phyloP scores from a whole-genome alignment of 1,140 invertebrate species.

The Drosophila ohnishii region DNA sequence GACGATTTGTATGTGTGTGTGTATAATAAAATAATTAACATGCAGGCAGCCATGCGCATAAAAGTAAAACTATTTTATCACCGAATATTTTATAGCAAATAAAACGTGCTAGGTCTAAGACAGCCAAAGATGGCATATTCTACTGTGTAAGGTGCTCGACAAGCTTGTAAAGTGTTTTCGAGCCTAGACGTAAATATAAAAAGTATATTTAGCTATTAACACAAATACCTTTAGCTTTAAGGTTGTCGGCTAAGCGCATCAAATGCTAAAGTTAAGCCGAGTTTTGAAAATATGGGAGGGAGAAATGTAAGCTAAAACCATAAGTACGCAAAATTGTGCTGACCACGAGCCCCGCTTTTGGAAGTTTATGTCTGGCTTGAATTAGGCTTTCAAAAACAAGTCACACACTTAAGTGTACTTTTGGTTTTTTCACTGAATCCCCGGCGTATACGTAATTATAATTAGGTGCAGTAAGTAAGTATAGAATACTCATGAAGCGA shows the following conservation, averaged over 20 bases:
- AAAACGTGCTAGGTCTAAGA: constrained; percentile 45
- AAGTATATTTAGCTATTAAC: constrained; percentile 15
- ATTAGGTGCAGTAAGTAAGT: neutral
- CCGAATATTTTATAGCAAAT: constrained; percentile 51
- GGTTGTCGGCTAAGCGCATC: constrained; percentile 35
- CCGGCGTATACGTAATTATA: constrained; percentile 71
- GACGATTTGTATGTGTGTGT: constrained; percentile 1
- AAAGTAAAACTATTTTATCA: constrained; percentile 51
- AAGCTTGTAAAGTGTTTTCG: constrained; percentile 66
- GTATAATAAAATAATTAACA: constrained; percentile 33
- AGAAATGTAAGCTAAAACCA: constrained; percentile 38
- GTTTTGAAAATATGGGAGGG: constrained; percentile 6
- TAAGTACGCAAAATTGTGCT: constrained; percentile 64
- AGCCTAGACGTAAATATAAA: constrained; percentile 26
- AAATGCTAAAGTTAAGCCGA: constrained; percentile 38
- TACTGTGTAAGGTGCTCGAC: constrained; percentile 32
- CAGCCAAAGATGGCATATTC: constrained; percentile 12
- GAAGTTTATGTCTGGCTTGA: constrained; percentile 54
- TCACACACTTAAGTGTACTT: constrained; percentile 65
- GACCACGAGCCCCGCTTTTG: constrained; percentile 75
- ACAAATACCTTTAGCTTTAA: constrained; percentile 10
- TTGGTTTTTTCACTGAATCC: constrained; percentile 61
- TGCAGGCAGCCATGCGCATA: constrained; percentile 16
- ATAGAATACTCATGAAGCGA: constrained; percentile 56
- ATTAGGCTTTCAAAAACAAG: constrained; percentile 72